These are phyloP conservation scores for Aradophagus sp. DNA, from an alignment of 1,140 invertebrate genomes.

Conservation along the genomic window DNA sequence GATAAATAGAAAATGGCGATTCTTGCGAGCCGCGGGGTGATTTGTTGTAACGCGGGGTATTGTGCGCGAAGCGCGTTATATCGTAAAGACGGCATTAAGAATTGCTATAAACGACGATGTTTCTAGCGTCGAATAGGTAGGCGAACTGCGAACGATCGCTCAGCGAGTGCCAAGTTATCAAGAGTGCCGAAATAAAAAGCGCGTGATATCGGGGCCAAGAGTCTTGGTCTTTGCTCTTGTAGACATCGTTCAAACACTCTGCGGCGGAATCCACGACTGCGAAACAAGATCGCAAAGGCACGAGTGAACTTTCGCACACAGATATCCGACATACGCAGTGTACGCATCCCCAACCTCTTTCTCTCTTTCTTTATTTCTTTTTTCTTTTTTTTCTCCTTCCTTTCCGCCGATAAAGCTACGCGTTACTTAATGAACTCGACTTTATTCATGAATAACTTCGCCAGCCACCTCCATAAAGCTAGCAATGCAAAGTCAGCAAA, in stretches of 20 bases:
- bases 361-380: no score
- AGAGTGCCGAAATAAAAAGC: slow-evolving; percentile 58
- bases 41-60: no score
- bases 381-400: no score
- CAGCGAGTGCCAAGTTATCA: slow-evolving; percentile 55
- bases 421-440: slow-evolving; percentile 44
- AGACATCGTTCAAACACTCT: slow-evolving; percentile 62
- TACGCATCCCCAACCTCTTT: slow-evolving; percentile 39
- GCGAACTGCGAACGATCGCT: slow-evolving; percentile 47
- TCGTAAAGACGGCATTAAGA: no score
- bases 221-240: slow-evolving; percentile 65
- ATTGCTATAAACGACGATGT: slow-evolving; percentile 27
- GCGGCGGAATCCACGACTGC: slow-evolving; percentile 45
- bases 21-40: no score
- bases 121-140: slow-evolving; percentile 43
- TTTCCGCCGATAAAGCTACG: slow-evolving; percentile 35
- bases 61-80: no score
- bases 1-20: no score
- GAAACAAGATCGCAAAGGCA: slow-evolving; percentile 33
- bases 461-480: no score
- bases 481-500: no score
- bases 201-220: slow-evolving; percentile 61
- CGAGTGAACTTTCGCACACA: slow-evolving; percentile 46
- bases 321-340: slow-evolving; percentile 39
- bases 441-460: slow-evolving; percentile 51